phyloP scores from a whole-genome alignment of 2,113 vertebrate species.

The Sylvietta virens region DNA sequence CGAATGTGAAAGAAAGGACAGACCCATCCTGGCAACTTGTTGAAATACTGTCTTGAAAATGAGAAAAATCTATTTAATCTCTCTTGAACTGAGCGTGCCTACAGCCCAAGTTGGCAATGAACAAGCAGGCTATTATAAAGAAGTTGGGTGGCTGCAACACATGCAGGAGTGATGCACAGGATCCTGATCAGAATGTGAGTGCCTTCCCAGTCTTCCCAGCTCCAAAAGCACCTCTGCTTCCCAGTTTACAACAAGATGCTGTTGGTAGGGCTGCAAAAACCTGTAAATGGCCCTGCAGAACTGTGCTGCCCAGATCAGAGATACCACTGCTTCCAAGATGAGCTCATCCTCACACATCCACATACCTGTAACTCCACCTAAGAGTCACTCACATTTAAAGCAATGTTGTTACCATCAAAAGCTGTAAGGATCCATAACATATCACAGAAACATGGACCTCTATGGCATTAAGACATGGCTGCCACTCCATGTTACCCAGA shows the following conservation, averaged over 20 bases:
- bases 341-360: neutral
- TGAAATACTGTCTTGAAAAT: neutral
- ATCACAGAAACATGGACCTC: neutral
- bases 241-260: neutral
- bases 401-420: neutral
- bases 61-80: neutral
- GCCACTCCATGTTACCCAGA: neutral
- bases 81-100: neutral
- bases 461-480: neutral
- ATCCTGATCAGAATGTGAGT: neutral
- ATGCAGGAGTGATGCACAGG: accelerated
- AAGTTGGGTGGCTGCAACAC: neutral
- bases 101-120: neutral
- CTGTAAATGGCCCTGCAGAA: neutral
- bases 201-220: neutral
- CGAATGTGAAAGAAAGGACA: neutral
- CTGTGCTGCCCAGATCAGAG: neutral
- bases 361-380: neutral
- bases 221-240: neutral
- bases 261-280: neutral
- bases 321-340: neutral
- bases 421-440: neutral
- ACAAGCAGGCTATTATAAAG: neutral
- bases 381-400: neutral
- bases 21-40: neutral